These are phyloP conservation scores for Amphiprion clarkii DNA, from an alignment of 2,797 vertebrate genomes.

Conservation along the genomic window DNA sequence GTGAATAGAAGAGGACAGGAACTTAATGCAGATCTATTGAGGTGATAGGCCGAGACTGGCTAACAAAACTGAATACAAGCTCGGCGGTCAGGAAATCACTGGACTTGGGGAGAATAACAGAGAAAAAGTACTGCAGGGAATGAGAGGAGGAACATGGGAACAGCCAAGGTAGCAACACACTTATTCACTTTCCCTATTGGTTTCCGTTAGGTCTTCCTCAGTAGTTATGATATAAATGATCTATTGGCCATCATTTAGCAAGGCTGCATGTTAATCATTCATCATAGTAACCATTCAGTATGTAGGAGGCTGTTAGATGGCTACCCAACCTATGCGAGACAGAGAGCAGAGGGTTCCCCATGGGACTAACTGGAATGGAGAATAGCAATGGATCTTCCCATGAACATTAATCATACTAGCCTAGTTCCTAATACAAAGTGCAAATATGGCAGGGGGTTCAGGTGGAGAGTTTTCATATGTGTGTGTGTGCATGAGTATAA, in stretches of 20 bases:
- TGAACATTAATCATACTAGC: slow-evolving; percentile 76
- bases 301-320: slow-evolving; percentile 53
- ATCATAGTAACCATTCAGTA: slow-evolving; percentile 62
- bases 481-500: not conserved
- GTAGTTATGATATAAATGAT: slow-evolving; percentile 75
- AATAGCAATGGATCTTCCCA: slow-evolving; percentile 68
- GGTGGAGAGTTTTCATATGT: slow-evolving; percentile 4
- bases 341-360: slow-evolving; percentile 55
- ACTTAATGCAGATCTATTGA: slow-evolving; percentile 36
- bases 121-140: slow-evolving; percentile 12
- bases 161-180: slow-evolving; percentile 5
- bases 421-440: slow-evolving; percentile 61
- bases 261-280: slow-evolving; percentile 78
- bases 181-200: slow-evolving; percentile 35
- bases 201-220: slow-evolving; percentile 63
- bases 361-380: slow-evolving; percentile 56
- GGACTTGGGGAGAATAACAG: slow-evolving; percentile 5
- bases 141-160: slow-evolving; percentile 21
- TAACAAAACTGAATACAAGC: slow-evolving; percentile 13
- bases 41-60: slow-evolving; percentile 21
- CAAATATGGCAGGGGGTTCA: slow-evolving; percentile 46
- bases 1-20: slow-evolving; percentile 8
- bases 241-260: slow-evolving; percentile 77
- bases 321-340: slow-evolving; percentile 56
- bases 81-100: not conserved